Evolutionary conservation across 2,797 vertebrate species (phyloP).

Genomic region (Ceyx erithaca): DNA sequence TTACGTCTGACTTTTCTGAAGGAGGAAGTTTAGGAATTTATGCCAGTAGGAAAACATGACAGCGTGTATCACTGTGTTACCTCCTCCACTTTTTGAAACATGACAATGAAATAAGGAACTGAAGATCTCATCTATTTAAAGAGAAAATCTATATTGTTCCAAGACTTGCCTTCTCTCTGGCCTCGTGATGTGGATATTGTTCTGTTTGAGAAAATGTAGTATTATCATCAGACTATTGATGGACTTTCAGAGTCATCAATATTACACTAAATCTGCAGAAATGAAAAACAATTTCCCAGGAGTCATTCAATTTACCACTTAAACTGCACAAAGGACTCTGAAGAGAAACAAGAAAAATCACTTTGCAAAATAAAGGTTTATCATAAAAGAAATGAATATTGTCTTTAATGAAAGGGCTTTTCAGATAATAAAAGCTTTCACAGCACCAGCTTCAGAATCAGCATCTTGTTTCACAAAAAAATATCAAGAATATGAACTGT

Average conservation of each 20-base stretch:
- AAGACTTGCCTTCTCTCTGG: background rate
- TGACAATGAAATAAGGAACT: background rate
- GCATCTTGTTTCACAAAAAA: background rate
- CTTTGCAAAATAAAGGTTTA: background rate
- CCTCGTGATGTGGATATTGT: background rate
- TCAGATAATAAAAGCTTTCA: background rate
- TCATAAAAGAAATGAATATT: background rate
- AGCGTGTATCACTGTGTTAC: background rate
- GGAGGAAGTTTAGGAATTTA: background rate
- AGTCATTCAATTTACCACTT: background rate
- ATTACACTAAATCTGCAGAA: background rate
- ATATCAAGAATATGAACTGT: background rate
- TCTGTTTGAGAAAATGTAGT: background rate
- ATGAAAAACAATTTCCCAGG: slow-evolving; percentile 13
- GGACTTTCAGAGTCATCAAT: background rate
- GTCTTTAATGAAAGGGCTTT: background rate
- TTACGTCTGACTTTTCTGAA: background rate
- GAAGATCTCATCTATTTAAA: background rate
- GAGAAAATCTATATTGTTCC: background rate
- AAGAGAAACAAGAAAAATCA: background rate
- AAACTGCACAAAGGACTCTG: background rate
- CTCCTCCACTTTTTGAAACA: background rate
- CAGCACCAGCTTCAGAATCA: background rate
- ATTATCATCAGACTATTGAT: background rate
- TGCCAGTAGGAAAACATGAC: background rate